phyloP scores from a whole-genome alignment of 1,140 invertebrate species.

The Eueides isabella region DNA sequence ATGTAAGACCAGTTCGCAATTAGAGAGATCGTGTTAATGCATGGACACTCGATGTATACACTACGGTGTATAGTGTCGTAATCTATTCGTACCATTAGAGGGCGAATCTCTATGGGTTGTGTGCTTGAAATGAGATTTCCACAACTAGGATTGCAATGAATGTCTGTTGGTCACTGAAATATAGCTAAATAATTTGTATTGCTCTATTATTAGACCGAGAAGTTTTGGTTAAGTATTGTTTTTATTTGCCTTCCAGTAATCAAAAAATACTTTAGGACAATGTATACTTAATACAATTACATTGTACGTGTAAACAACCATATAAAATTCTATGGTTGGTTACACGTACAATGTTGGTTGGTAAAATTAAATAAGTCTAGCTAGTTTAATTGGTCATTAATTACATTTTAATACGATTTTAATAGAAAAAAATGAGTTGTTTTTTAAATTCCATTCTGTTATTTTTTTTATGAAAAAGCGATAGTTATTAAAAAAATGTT shows the following conservation, averaged over 20 bases:
- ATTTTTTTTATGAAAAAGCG: background rate
- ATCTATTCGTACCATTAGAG: too few species aligned
- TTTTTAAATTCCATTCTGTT: background rate
- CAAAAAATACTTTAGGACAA: background rate
- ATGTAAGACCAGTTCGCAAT: too few species aligned
- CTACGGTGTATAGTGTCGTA: too few species aligned
- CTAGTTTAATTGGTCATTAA: background rate
- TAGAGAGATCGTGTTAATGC: too few species aligned
- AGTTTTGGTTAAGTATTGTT: background rate
- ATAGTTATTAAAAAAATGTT: background rate
- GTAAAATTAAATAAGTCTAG: too few species aligned
- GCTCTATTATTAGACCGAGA: background rate
- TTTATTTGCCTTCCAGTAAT: background rate
- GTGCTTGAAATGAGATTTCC: constrained; percentile 31
- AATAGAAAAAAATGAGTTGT: too few species aligned
- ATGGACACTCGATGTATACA: too few species aligned
- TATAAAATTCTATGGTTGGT: too few species aligned
- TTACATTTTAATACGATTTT: too few species aligned
- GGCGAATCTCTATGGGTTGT: constrained; percentile 39
- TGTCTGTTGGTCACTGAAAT: constrained; percentile 21
- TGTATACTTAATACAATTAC: background rate
- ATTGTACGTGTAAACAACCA: too few species aligned
- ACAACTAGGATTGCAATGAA: constrained; percentile 6
- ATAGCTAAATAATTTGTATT: background rate
- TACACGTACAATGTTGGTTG: too few species aligned